Percentiles rank a stretch among this genome's conserved stretches.
phyloP scores from a whole-genome alignment of 1,140 invertebrate species.

The Agrypnia vestita region DNA sequence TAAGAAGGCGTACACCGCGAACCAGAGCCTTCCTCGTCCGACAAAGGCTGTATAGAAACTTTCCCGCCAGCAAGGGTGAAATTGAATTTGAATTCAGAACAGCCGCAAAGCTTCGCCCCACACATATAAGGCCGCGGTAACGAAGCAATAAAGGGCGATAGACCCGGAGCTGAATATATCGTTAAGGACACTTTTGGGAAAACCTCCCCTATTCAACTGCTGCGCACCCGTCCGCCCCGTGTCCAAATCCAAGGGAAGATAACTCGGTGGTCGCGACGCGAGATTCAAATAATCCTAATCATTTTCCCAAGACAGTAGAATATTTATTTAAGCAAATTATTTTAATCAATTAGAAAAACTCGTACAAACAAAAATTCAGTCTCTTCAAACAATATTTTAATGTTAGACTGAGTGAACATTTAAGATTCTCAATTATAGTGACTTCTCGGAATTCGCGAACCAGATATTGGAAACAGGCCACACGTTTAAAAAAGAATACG shows the following conservation, averaged over 20 bases:
- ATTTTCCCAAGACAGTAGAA: too few relatives aligned
- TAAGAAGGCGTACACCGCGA: slow-evolving; percentile 26
- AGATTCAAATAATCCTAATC: too few relatives aligned
- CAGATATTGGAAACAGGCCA: too few relatives aligned
- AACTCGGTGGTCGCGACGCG: neutral
- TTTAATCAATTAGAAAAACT: too few relatives aligned
- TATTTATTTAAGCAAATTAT: too few relatives aligned
- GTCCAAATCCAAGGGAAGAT: slow-evolving; percentile 11
- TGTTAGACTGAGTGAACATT: too few relatives aligned
- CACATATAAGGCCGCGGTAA: slow-evolving; percentile 37
- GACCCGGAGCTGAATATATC: slow-evolving; percentile 55
- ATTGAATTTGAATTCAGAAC: slow-evolving; percentile 60
- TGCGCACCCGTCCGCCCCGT: too few relatives aligned
- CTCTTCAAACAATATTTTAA: too few relatives aligned
- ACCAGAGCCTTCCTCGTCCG: slow-evolving; percentile 17
- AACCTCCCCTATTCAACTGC: slow-evolving; percentile 39
- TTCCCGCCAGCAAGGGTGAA: slow-evolving; percentile 37
- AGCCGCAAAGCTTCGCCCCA: slow-evolving; percentile 33
- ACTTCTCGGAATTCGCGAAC: too few relatives aligned
- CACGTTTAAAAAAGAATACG: too few relatives aligned
- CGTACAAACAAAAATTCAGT: too few relatives aligned
- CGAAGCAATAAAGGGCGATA: slow-evolving; percentile 54
- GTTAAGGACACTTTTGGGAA: slow-evolving; percentile 57
- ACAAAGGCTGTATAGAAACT: slow-evolving; percentile 50
- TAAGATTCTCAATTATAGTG: too few relatives aligned